Evolutionary conservation across 1,140 invertebrate genomes (phyloP), one percentile per base, ranked within the genome.

Genomic region (Euwallacea fornicatus): DNA sequence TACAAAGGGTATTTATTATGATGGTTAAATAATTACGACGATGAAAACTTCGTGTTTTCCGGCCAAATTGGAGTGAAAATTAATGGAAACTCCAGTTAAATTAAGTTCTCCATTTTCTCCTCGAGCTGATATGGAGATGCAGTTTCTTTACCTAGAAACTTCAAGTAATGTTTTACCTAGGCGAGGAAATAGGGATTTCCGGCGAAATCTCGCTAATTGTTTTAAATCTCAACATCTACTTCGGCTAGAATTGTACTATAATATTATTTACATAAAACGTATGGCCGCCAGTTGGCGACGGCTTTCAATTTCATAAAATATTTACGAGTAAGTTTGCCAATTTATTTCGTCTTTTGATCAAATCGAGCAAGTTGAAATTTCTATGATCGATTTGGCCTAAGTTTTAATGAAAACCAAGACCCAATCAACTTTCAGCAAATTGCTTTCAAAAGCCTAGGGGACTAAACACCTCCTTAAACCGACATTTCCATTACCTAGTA

Each of bases 1-100:
- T 53, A 47, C 42, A 63, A 63, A 63, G 42, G 13, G 13, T 63
- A 50, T 63, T 63, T 63, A 63, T 63, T 63, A 63, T 63, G 61
- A 63, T 63, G 61, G 61, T 63, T 63, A 63, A 63, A 63, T 63
- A 63, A 63, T 63, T 47, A 63, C 61, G 10, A 50, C 44, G 42
- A 47, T 63, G 59, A 63, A 63, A 63, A 63, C 61, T 63, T 61
- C 16, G 61, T 50, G 44, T 50, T 61, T 63, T 15, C 61, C 43
- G 46, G 61, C 43, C 61, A 50, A 63, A 63, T 63, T 63, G 11
- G 21, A 63, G 44, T 43, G 64, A 55, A 56, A 66, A 56, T 54
- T 55, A 66, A 66, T 55, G 53, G 50, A 66, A 66, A 66, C 46
- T 64, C 62, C 62, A 64, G 43, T 64, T 47, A 64, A 64, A 64